Conservation (phyloP, 2,888 invertebrate genomes). For the Aethes cnicana region DNA sequence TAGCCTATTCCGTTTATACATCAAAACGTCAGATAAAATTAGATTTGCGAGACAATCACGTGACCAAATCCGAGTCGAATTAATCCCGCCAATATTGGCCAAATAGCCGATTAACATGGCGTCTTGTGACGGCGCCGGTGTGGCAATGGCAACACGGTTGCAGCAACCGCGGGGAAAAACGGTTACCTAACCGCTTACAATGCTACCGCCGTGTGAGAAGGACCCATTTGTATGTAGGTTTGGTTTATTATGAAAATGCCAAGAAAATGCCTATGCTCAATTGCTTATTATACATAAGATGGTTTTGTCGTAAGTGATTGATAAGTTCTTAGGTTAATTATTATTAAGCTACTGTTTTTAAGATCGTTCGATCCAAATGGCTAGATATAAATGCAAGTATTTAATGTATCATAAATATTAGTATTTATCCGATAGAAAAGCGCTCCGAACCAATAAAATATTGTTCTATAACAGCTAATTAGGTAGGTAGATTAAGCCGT, state of each 20-base stretch:
- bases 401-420: no score
- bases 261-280: background rate
- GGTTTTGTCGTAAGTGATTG: no score
- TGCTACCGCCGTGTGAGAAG: slow-evolving; percentile 38
- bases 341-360: no score
- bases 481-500: no score
- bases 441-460: no score
- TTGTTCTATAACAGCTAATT: no score
- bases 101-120: slow-evolving; percentile 51
- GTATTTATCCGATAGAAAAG: no score
- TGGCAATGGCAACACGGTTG: slow-evolving; percentile 69
- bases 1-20: background rate
- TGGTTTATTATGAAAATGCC: background rate
- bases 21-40: slow-evolving; percentile 12
- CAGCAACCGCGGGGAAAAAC: slow-evolving; percentile 60
- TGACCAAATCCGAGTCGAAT: slow-evolving; percentile 10
- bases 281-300: no score
- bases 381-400: no score
- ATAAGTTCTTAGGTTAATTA: no score
- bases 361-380: no score
- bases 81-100: slow-evolving; percentile 39
- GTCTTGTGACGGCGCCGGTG: slow-evolving; percentile 47
- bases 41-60: slow-evolving; percentile 13
- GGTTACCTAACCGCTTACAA: slow-evolving; percentile 67
- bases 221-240: slow-evolving; percentile 1